Evolutionary conservation across 1,140 invertebrate genomes (phyloP), one percentile per base, ranked within the genome.

Genomic region (Cydia splendana): DNA sequence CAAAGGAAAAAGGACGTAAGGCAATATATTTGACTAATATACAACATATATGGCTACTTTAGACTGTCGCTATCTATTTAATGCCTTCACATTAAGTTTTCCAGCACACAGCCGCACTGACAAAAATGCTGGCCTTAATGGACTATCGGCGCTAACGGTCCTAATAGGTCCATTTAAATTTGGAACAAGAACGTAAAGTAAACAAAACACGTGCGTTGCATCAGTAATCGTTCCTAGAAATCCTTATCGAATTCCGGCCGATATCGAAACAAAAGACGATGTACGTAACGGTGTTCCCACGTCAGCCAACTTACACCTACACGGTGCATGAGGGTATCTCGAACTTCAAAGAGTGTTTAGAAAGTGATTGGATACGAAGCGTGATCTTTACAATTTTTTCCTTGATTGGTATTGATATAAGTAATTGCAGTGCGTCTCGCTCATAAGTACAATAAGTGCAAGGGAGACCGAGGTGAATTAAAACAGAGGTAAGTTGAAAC

Each of bases 221-320:
- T 71, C 67, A 71, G 67, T 38, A 71, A 71, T 71, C 34, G 18
- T 0, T 38, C 2, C 15, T n/a, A 65, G 65, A 30, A 12, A 71
- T 34, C 34, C 76, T 65, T 67, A 73, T 73, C 67, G 34, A 73
- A 76, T 51, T 78, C 57, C 62, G 34, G n/a, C 6, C 67, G 30
- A 69, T 71, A 71, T 38, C 67, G 67, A 71, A 71, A 71, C 67
- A 71, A 71, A 71, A 71, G 67, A 20, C 34, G 24, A 24, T 24
- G 24, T 18, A 69, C 65, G 30, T 69, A 38, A 71, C 67, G 65
- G 65, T 71, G 20, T 71, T 71, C 67, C 34, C 67, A 71, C 34
- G 67, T 71, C 3, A 15, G 34, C 34, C 9, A 20, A 71, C 65
- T 13, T 65, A 42, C 67, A 45, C 67, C 67, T 71, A 71, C 67